Conservation (phyloP, 2,797 vertebrate genomes). For the Rhynchonycteris naso region DNA sequence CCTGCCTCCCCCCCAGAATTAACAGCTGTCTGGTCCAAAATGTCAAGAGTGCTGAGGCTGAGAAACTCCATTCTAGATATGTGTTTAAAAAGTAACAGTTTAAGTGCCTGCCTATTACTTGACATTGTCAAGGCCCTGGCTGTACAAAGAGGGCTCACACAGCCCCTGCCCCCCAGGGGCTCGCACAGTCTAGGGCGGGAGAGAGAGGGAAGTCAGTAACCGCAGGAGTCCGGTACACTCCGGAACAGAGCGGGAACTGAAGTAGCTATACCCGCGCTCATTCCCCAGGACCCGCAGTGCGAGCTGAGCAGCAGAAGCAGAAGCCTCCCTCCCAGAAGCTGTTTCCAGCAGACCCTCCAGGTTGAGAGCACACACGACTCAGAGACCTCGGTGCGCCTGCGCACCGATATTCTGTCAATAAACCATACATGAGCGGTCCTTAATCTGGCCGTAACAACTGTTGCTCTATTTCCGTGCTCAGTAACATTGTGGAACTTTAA, state of each 20-base stretch:
- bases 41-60: neutral
- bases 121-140: neutral
- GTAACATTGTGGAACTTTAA: constrained; percentile 55
- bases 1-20: too few relatives aligned
- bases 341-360: neutral
- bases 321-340: neutral
- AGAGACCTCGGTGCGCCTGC: neutral
- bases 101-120: neutral
- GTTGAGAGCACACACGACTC: neutral
- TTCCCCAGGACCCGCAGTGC: neutral
- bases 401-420: neutral
- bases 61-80: neutral
- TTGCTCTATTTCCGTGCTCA: constrained; percentile 62
- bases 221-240: neutral
- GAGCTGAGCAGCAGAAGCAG: neutral
- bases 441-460: constrained; percentile 63
- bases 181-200: neutral
- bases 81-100: neutral
- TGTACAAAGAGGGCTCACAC: neutral
- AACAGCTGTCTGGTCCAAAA: neutral
- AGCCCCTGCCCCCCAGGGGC: neutral
- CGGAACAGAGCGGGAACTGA: neutral
- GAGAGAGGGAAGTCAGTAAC: neutral
- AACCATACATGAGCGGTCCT: neutral
- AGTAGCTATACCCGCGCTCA: neutral